These are phyloP conservation scores for Tinamus major DNA, from an alignment of 2,797 vertebrate genomes.

Conservation along the genomic window DNA sequence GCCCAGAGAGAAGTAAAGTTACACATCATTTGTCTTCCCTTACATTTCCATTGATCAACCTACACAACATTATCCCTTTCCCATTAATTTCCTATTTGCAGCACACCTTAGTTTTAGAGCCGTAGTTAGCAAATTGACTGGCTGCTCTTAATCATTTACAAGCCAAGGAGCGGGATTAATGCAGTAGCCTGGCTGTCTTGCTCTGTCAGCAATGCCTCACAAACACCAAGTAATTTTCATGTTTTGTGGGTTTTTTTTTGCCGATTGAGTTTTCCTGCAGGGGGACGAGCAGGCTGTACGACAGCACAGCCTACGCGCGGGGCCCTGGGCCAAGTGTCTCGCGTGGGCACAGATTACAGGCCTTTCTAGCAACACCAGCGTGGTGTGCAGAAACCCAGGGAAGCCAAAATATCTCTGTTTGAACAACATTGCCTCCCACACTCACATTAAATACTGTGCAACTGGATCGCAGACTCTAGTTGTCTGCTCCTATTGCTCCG, in stretches of 20 bases:
- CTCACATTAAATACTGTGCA: background rate
- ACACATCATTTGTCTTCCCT: conserved; percentile 46
- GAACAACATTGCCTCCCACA: background rate
- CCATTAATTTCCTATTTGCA: conserved; percentile 56
- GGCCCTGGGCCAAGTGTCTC: background rate
- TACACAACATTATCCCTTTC: conserved; percentile 31
- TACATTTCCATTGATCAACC: conserved; percentile 45
- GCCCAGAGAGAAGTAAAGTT: conserved; percentile 50
- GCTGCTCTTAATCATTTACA: conserved; percentile 56
- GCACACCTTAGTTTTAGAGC: conserved; percentile 55
- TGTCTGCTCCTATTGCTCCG: background rate
- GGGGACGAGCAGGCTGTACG: background rate
- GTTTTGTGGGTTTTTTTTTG: background rate
- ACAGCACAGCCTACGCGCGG: background rate
- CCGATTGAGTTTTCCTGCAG: conserved; percentile 21
- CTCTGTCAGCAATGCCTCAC: conserved; percentile 31
- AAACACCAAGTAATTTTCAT: background rate
- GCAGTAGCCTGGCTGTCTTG: conserved; percentile 7
- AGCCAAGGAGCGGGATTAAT: conserved; percentile 36
- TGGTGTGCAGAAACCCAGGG: background rate
- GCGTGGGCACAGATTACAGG: background rate
- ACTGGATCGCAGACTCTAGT: background rate
- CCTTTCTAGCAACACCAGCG: background rate
- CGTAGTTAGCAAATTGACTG: conserved; percentile 51
- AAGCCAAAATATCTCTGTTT: background rate